Evolutionary conservation across 2,888 invertebrate genomes (phyloP).

Genomic region (Ormyrus nitidulus): DNA sequence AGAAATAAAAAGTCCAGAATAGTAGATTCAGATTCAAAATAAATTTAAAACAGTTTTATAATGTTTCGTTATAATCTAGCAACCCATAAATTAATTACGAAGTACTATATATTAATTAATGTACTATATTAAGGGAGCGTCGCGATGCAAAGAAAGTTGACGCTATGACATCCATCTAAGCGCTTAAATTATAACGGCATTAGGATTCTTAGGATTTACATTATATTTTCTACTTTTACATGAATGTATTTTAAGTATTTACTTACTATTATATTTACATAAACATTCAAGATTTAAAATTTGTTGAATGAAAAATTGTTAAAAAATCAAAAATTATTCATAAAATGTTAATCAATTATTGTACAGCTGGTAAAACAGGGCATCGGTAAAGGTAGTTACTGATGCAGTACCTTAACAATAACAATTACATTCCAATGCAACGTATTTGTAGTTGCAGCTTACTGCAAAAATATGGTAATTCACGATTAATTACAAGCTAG

Average conservation of each 20-base stretch:
- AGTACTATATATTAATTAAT: no score
- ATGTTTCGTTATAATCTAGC: no score
- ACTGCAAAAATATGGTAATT: neutral
- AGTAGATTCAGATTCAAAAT: no score
- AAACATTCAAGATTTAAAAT: neutral
- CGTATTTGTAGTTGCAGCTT: neutral
- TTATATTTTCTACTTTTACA: neutral
- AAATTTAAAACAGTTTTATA: neutral
- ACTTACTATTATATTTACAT: neutral
- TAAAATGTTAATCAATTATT: conserved; percentile 17
- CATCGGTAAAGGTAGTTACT: neutral
- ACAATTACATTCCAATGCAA: conserved; percentile 5
- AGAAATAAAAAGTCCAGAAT: no score
- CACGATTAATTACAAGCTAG: neutral
- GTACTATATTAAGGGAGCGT: no score
- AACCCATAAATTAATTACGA: no score
- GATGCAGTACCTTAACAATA: neutral
- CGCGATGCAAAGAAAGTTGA: no score
- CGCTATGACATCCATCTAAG: no score
- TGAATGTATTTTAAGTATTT: conserved; percentile 2
- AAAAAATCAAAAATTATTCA: neutral
- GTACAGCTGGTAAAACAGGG: conserved; percentile 6
- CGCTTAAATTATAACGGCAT: no score
- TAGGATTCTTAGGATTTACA: neutral
- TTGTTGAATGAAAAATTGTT: neutral